Evolutionary conservation across 2,113 vertebrate genomes (phyloP).

Genomic region (Motacilla alba): DNA sequence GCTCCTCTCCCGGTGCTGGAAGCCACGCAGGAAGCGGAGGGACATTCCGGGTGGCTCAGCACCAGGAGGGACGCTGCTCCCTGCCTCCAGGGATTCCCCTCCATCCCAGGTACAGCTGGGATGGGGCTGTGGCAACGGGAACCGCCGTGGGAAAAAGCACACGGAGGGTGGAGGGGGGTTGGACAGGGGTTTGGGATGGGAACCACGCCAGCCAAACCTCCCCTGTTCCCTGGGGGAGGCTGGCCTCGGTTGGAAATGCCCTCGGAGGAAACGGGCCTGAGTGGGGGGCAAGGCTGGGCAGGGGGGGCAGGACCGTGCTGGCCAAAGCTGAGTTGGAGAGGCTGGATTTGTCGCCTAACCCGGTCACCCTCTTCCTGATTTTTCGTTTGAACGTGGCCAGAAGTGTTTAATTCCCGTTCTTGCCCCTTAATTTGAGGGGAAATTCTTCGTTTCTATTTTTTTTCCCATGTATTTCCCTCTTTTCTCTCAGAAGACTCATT

Average conservation of each 20-base stretch:
- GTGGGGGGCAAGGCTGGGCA: accelerated
- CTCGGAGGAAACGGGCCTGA: background rate
- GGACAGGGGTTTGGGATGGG: background rate
- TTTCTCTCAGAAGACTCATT: background rate
- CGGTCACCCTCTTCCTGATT: accelerated
- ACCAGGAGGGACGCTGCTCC: background rate
- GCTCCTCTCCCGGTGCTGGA: accelerated
- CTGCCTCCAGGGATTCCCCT: background rate
- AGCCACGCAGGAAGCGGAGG: background rate
- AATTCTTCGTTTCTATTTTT: background rate
- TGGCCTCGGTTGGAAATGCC: background rate
- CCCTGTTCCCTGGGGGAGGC: background rate
- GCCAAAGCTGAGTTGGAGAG: background rate
- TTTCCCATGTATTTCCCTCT: background rate
- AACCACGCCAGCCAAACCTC: background rate
- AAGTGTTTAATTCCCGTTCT: background rate
- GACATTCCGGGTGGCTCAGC: background rate
- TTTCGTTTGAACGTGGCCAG: background rate
- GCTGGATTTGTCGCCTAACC: background rate
- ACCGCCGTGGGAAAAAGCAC: background rate
- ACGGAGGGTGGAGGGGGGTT: accelerated
- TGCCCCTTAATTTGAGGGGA: background rate
- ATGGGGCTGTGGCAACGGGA: background rate
- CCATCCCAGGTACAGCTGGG: background rate
- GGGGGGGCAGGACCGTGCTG: background rate